Base-by-base conservation (phyloP, 1,140 invertebrate species). In the Caenorhabditis inopinata region DNA sequence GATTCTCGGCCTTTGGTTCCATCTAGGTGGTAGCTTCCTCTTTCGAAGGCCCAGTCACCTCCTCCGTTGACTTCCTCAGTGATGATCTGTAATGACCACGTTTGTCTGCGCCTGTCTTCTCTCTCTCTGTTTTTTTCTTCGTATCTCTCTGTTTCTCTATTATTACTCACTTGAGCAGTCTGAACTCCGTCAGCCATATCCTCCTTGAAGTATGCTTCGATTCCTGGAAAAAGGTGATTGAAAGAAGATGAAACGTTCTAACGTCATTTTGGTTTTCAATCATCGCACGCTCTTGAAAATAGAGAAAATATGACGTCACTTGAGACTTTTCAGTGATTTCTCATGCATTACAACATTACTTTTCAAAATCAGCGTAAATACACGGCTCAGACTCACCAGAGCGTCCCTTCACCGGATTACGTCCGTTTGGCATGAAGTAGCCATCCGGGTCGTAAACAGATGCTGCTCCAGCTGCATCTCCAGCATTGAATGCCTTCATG, bases 361-460 rank as follows among this genome's bases (percentile, higher is more conserved):
- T n/a, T n/a, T n/a, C n/a, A n/a, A n/a, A n/a, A n/a, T n/a, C n/a
- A n/a, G n/a, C n/a, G n/a, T n/a, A n/a, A n/a, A n/a, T n/a, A n/a
- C n/a, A n/a, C n/a, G n/a, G n/a, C n/a, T 21, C 1, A 9, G 1
- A 53, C 74, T 79, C n/a, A 83, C 82, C 87, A 21, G 45, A 74
- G 12, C 86, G 83, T 1, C 86, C 86, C 73, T 87, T 88, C 1
- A 87, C 87, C 27, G 87, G 87, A 25, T 53, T 80, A 23, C 82
- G 82, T 45, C 86, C 87, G 75, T 87, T 87, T 12, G 86, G 86
- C 87, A 88, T 88, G 75, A 87, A 88, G 35, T 88, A 87, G 25
- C 86, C 85, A 47, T 87, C 87, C 11, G 87, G 87, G 73, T 87
- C 86, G 78, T 87, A 87, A 45, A 87, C 77, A 25, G 83, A 77